phyloP scores from a whole-genome alignment of 2,888 invertebrate genomes.

The Drosophila eohydei region DNA sequence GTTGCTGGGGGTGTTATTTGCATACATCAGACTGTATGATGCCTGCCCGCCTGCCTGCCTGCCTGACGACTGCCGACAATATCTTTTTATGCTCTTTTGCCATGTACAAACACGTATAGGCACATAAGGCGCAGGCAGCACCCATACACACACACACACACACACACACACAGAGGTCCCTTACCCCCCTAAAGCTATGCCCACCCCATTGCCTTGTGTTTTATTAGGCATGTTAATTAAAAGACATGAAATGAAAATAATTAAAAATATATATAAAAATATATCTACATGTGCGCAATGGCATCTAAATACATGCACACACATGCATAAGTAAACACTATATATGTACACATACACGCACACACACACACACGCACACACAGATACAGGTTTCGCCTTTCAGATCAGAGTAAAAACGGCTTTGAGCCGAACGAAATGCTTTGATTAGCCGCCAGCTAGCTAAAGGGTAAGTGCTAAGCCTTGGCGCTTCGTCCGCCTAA shows the following conservation, averaged over 20 bases:
- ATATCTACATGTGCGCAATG: constrained; percentile 11
- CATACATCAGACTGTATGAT: constrained; percentile 70
- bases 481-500: not conserved
- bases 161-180: constrained; percentile 6
- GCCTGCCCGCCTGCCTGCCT: constrained; percentile 25
- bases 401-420: constrained; percentile 12
- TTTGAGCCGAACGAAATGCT: not conserved
- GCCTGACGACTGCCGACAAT: constrained; percentile 59
- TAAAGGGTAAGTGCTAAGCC: constrained; percentile 4
- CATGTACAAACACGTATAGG: constrained; percentile 23
- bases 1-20: constrained; percentile 64
- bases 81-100: constrained; percentile 71
- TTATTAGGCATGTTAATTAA: constrained; percentile 80
- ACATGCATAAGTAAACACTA: not conserved
- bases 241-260: constrained; percentile 82
- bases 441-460: constrained; percentile 4
- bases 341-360: not conserved
- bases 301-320: not conserved
- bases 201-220: constrained; percentile 71
- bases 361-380: constrained; percentile 9
- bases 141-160: constrained; percentile 11
- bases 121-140: constrained; percentile 15
- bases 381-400: constrained; percentile 14
- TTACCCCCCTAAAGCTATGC: constrained; percentile 9
- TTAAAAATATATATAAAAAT: constrained; percentile 76